Percentiles rank a stretch among this genome's conserved stretches.
Conservation (phyloP, 2,113 vertebrate genomes). For the Paraplagusia blochii region DNA sequence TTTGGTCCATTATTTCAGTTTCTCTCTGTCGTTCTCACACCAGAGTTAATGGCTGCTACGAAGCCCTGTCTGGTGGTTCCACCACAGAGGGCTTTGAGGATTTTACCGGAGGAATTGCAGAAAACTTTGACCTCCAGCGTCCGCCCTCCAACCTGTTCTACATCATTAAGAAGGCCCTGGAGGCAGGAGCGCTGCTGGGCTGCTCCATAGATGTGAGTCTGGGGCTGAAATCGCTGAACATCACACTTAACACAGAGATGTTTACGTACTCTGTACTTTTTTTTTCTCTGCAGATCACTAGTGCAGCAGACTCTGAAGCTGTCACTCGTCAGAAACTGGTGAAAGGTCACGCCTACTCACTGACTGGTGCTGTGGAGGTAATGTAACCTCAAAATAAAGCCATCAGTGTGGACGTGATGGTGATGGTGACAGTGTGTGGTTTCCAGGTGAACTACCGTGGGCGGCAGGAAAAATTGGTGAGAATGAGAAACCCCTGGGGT, state of each 20-base stretch:
- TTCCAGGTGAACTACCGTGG: constrained; percentile 84
- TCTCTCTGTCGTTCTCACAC: background rate
- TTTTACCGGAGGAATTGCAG: constrained; percentile 91
- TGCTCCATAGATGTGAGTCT: constrained; percentile 91
- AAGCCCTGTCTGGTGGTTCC: constrained; percentile 87
- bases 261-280: background rate
- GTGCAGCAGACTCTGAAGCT: constrained; percentile 86
- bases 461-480: constrained; percentile 83
- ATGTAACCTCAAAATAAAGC: background rate
- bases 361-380: constrained; percentile 90
- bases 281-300: constrained; percentile 82
- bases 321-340: constrained; percentile 92
- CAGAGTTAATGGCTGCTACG: constrained; percentile 89
- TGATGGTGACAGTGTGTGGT: background rate
- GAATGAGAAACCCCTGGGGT: constrained; percentile 94
- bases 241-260: background rate
- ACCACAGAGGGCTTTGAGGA: constrained; percentile 95
- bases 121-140: constrained; percentile 83
- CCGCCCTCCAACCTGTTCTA: constrained; percentile 84
- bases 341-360: constrained; percentile 92
- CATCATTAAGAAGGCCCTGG: constrained; percentile 88
- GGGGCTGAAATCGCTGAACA: background rate
- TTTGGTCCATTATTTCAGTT: background rate
- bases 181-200: constrained; percentile 86
- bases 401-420: background rate